A percentile compares a stretch with the other conserved stretches of the same genome.
These are phyloP conservation scores for Chrysotoxum bicinctum DNA, from an alignment of 2,888 invertebrate genomes.

Conservation along the genomic window DNA sequence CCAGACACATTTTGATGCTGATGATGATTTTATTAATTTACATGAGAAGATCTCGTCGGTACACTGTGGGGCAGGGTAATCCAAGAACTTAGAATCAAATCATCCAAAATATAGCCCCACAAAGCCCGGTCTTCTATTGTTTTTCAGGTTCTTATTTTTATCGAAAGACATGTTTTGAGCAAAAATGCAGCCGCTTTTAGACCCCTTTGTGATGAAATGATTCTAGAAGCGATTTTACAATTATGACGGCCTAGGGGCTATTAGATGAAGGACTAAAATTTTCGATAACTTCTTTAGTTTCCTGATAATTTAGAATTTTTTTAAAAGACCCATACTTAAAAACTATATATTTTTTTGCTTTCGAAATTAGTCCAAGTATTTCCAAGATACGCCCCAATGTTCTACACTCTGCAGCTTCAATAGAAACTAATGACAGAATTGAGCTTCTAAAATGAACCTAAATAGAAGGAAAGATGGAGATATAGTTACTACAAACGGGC, in stretches of 20 bases:
- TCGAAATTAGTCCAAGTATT: not conserved
- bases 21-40: slow-evolving; percentile 42
- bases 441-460: slow-evolving; percentile 11
- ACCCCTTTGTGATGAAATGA: too few species aligned
- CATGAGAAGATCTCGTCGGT: not conserved
- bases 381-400: not conserved
- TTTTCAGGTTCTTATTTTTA: too few species aligned
- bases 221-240: too few species aligned
- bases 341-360: too few species aligned
- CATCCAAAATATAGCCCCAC: not conserved
- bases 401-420: not conserved
- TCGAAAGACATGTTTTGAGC: too few species aligned
- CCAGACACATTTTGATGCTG: slow-evolving; percentile 23
- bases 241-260: too few species aligned
- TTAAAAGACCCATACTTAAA: too few species aligned
- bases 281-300: too few species aligned
- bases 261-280: too few species aligned
- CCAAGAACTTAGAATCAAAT: not conserved
- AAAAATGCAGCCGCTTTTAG: too few species aligned
- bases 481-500: slow-evolving; percentile 1
- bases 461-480: not conserved
- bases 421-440: slow-evolving; percentile 19
- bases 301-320: too few species aligned
- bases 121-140: too few species aligned
- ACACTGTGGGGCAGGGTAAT: not conserved